phyloP scores from a whole-genome alignment of 2,888 invertebrate species.

The Carabus problematicus region DNA sequence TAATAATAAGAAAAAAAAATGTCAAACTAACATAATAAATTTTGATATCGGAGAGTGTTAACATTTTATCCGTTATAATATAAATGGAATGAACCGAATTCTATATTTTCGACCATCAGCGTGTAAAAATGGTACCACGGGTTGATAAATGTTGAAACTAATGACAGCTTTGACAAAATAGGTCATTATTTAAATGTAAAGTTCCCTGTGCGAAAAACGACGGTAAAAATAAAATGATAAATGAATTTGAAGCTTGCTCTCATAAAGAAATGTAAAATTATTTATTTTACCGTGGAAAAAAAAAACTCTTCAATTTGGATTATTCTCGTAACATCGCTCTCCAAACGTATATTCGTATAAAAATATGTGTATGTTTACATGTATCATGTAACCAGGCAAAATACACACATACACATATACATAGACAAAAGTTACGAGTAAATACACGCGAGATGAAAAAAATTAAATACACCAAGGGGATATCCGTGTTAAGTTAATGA shows the following conservation, averaged over 20 bases:
- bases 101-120: slow-evolving; percentile 6
- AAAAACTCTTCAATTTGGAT: slow-evolving; percentile 37
- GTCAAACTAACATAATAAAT: too few relatives aligned
- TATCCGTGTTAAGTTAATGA: too few relatives aligned
- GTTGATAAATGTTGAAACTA: slow-evolving; percentile 38
- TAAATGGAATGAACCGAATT: background rate
- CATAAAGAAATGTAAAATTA: slow-evolving; percentile 35
- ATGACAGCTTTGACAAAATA: slow-evolving; percentile 40
- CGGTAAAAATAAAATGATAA: slow-evolving; percentile 37
- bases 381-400: slow-evolving; percentile 21
- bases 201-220: slow-evolving; percentile 33
- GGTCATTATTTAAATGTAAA: slow-evolving; percentile 40
- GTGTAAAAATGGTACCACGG: slow-evolving; percentile 26
- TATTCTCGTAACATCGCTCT: slow-evolving; percentile 12
- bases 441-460: background rate
- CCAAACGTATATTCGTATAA: background rate
- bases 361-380: background rate
- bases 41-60: too few relatives aligned
- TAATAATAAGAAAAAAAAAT: too few relatives aligned
- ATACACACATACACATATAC: background rate
- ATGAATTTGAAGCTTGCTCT: slow-evolving; percentile 30
- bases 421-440: background rate
- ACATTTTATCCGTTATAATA: too few relatives aligned
- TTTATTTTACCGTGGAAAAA: slow-evolving; percentile 28
- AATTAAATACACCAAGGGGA: too few relatives aligned